Evolutionary conservation across 2,888 invertebrate species (phyloP), one percentile per base, ranked within the genome.

Genomic region (Linnaemya vulpina): DNA sequence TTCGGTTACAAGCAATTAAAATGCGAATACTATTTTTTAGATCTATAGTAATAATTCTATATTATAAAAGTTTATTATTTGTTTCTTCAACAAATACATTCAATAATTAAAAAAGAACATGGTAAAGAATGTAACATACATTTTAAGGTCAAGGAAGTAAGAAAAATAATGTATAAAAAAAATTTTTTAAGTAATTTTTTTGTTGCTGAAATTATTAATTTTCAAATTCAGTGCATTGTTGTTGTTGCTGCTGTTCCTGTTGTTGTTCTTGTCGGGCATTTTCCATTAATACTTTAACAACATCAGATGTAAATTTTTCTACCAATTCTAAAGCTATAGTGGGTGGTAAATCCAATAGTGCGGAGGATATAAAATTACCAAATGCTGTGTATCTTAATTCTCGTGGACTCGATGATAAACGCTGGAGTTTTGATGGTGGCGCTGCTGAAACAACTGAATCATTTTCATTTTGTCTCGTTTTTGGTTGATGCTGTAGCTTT

Each of bases 351-450:
- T 92, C 92, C 71, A 89, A 87, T 13, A 93, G 84, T 9, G 92
- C 91, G 13, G 91, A 90, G 3, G 91, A 88, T 62, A 93, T 87
- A 83, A 92, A 93, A 82, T 91, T 90, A 25, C 92, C 92, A 87
- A 92, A 93, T 58, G 92, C 91, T 25, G 74, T 71, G 51, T 87
- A 88, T 68, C 87, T 89, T 35, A 78, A 78, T 84, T 88, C 88
- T 15, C 87, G 84, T 2, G 86, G 71, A 60, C 62, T 86, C 58
- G 85, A 81, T 62, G 85, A 81, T 55, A 40, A 40, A 40, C 83
- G 80, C 4, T 76, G 68, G 38, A 71, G 77, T 58, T 86, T 87
- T 30, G 38, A 11, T n/a, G 71, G 58, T n/a, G 71, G 58, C 20
- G 60, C 53, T 62, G 25, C 20, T 9, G 55, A 55, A 11, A 46